Evolutionary conservation across 1,140 invertebrate species (phyloP).

Genomic region (Zaprionus ornatus): DNA sequence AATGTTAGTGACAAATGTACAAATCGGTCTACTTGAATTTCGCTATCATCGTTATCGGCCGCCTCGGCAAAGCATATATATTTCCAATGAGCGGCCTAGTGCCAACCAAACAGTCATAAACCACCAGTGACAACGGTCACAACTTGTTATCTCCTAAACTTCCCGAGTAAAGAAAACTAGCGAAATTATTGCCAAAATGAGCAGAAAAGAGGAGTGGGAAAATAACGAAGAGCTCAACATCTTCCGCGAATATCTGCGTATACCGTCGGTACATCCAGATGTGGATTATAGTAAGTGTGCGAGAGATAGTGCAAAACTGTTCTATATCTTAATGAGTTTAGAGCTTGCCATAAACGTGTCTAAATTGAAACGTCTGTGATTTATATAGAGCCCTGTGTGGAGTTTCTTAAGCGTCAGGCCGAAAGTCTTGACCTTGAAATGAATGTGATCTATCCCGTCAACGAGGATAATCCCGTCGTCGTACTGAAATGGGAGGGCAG

Average conservation of each 20-base stretch:
- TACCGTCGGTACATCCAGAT: constrained; percentile 92
- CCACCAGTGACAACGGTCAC: constrained; percentile 1
- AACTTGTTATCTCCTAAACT: neutral
- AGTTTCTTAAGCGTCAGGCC: constrained; percentile 86
- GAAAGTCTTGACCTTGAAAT: constrained; percentile 27
- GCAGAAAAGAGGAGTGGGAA: constrained; percentile 60
- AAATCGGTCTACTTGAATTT: neutral
- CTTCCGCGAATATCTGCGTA: constrained; percentile 91
- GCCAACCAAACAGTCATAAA: constrained; percentile 10
- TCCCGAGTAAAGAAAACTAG: neutral
- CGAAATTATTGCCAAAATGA: constrained; percentile 31
- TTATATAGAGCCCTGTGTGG: constrained; percentile 82
- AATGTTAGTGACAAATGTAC: constrained; percentile 81
- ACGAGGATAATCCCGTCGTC: constrained; percentile 47
- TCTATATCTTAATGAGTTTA: neutral
- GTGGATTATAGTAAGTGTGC: constrained; percentile 87
- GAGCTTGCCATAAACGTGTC: neutral
- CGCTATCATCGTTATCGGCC: neutral
- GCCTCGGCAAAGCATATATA: neutral
- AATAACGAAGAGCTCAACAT: constrained; percentile 89
- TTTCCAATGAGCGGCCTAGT: neutral
- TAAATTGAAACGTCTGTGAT: neutral
- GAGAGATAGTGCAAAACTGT: neutral
- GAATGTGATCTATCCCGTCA: constrained; percentile 20
- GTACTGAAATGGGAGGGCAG: constrained; percentile 91